A percentile compares a stretch with the other conserved stretches of the same genome.
These are phyloP conservation scores for Spinus pinus DNA, from an alignment of 2,797 vertebrate species.

Conservation along the genomic window DNA sequence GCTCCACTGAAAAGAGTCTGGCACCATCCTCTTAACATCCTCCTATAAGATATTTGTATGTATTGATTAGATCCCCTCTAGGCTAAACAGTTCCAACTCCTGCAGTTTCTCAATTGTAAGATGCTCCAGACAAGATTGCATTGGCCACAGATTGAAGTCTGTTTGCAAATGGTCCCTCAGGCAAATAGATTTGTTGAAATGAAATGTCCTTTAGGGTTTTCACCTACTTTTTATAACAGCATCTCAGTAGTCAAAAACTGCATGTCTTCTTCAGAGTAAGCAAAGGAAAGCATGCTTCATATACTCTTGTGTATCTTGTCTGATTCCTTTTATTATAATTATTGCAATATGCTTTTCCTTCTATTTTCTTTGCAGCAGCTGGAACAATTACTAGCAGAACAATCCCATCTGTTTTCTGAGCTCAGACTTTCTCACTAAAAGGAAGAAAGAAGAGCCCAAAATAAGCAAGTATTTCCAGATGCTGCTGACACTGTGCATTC, in stretches of 20 bases:
- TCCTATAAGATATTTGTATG: background rate
- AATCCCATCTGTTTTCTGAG: constrained; percentile 40
- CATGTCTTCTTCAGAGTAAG: background rate
- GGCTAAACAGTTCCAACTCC: background rate
- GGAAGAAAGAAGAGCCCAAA: constrained; percentile 19
- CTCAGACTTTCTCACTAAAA: constrained; percentile 43
- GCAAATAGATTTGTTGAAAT: background rate
- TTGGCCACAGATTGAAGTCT: background rate
- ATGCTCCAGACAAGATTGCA: background rate
- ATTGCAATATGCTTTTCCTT: constrained; percentile 6
- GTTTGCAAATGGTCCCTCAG: background rate
- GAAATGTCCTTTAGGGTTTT: background rate
- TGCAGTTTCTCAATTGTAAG: background rate
- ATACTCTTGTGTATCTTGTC: constrained; percentile 9
- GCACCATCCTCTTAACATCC: background rate
- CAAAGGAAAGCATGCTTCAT: constrained; percentile 11
- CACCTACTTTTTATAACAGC: background rate
- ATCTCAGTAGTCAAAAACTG: background rate
- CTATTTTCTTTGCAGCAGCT: constrained; percentile 66
- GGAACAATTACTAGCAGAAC: constrained; percentile 60
- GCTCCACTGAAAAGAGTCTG: background rate
- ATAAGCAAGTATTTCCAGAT: background rate
- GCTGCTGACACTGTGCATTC: background rate
- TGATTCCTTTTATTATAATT: constrained; percentile 51
- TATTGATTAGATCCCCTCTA: background rate